These are phyloP conservation scores for Parasteatoda tepidariorum DNA, from an alignment of 1,140 invertebrate genomes.

Conservation along the genomic window DNA sequence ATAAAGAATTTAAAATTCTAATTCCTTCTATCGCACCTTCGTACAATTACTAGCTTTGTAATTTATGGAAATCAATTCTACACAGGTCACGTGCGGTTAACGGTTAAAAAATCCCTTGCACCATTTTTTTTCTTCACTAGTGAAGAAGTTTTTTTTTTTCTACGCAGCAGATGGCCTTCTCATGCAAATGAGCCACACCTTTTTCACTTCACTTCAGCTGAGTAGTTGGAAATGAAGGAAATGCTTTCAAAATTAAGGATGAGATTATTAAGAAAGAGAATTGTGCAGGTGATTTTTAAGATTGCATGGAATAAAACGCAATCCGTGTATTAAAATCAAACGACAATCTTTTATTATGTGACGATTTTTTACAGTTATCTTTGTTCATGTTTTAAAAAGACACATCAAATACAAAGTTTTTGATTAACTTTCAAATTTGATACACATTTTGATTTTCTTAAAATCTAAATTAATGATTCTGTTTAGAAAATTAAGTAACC, in stretches of 20 bases:
- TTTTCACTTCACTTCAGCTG: background rate
- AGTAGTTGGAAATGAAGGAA: background rate
- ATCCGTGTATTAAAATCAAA: background rate
- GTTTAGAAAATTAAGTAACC: too few species aligned
- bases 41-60: conserved; percentile 53
- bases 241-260: conserved; percentile 50
- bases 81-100: conserved; percentile 40
- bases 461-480: too few species aligned
- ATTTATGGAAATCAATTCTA: conserved; percentile 59
- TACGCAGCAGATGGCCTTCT: conserved; percentile 38
- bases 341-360: too few species aligned
- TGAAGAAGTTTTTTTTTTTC: conserved; percentile 32
- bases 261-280: conserved; percentile 44
- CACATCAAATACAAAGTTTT: too few species aligned
- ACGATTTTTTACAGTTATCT: too few species aligned
- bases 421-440: too few species aligned
- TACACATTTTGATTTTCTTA: too few species aligned
- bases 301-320: background rate
- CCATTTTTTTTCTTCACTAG: background rate
- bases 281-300: background rate
- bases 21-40: conserved; percentile 26
- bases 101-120: conserved; percentile 20
- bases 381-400: too few species aligned
- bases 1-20: conserved; percentile 55
- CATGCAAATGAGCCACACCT: conserved; percentile 37